These are phyloP conservation scores for Melanchra persicariae DNA, from an alignment of 2,888 invertebrate genomes.

Conservation along the genomic window DNA sequence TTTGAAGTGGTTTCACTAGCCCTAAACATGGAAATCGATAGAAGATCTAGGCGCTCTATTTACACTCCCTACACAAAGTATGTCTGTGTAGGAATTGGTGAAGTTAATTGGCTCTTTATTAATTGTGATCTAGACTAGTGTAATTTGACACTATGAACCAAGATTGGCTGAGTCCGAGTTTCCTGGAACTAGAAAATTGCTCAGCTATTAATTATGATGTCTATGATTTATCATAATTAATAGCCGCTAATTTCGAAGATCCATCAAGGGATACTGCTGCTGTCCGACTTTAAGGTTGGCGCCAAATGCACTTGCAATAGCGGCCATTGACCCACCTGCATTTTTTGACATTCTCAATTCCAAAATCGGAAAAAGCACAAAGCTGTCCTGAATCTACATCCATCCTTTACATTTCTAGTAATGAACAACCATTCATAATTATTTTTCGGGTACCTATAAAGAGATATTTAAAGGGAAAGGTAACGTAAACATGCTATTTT, in stretches of 20 bases:
- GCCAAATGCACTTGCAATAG: too few relatives aligned
- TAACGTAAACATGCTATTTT: too few relatives aligned
- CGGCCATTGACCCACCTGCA: too few relatives aligned
- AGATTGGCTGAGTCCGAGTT: background rate
- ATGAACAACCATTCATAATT: too few relatives aligned
- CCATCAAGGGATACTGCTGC: background rate
- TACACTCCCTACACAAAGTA: background rate
- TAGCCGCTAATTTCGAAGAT: background rate
- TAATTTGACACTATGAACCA: background rate
- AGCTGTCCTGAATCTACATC: too few relatives aligned
- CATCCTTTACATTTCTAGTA: too few relatives aligned
- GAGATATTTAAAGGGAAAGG: too few relatives aligned
- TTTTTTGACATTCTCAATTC: too few relatives aligned
- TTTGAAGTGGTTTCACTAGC: constrained; percentile 39
- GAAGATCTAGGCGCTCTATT: background rate
- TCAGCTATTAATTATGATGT: background rate
- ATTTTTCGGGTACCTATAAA: too few relatives aligned
- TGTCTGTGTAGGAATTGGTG: background rate
- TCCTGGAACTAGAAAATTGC: background rate
- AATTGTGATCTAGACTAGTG: background rate
- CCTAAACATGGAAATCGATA: constrained; percentile 14
- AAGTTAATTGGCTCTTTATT: background rate
- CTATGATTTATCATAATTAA: background rate
- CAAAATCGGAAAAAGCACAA: too few relatives aligned
- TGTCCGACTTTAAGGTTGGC: background rate